These are phyloP conservation scores for Conopomorpha cramerella DNA, from an alignment of 1,140 invertebrate species.

Conservation along the genomic window DNA sequence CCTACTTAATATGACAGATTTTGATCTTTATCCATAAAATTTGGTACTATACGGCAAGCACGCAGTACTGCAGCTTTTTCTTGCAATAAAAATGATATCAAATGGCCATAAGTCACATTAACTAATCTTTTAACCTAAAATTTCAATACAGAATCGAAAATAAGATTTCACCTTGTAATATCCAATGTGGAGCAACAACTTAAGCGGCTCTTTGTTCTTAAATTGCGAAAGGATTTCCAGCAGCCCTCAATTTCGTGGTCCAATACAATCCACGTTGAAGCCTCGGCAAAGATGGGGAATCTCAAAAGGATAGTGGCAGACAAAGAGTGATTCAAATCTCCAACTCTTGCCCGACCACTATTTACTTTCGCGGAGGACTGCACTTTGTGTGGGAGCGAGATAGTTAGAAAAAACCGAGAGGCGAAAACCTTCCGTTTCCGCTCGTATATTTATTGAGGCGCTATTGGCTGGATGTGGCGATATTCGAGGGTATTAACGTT, in stretches of 20 bases:
- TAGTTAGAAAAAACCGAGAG: slow-evolving; percentile 30
- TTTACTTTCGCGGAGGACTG: slow-evolving; percentile 41
- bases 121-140: too few species aligned
- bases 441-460: slow-evolving; percentile 3
- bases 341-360: slow-evolving; percentile 38
- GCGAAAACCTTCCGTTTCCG: slow-evolving; percentile 17
- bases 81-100: too few species aligned
- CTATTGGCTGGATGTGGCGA: slow-evolving; percentile 3
- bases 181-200: too few species aligned
- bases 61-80: too few species aligned
- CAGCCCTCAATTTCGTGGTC: slow-evolving; percentile 21
- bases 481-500: slow-evolving; percentile 10
- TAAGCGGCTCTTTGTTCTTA: too few species aligned
- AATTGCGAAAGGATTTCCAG: slow-evolving; percentile 11
- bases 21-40: too few species aligned
- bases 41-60: too few species aligned
- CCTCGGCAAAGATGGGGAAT: slow-evolving; percentile 45
- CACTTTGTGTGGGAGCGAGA: slow-evolving; percentile 19
- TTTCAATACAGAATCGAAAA: too few species aligned
- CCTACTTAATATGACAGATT: too few species aligned
- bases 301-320: slow-evolving; percentile 50
- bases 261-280: slow-evolving; percentile 34
- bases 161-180: too few species aligned
- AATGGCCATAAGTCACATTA: too few species aligned
- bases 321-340: slow-evolving; percentile 53